These are phyloP conservation scores for Lasioglossum morio DNA, from an alignment of 2,888 invertebrate genomes.

Conservation along the genomic window DNA sequence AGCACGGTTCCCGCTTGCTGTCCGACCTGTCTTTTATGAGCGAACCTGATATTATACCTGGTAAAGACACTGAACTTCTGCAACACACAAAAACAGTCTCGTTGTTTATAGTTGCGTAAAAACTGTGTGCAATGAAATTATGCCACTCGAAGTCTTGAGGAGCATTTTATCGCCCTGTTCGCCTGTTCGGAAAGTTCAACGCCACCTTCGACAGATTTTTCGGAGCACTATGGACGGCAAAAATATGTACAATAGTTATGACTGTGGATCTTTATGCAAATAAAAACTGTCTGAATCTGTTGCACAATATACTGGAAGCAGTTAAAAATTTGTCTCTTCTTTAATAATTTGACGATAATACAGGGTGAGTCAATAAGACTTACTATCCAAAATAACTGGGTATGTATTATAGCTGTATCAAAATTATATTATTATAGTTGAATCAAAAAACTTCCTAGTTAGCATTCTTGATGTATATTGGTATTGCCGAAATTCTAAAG, in stretches of 20 bases:
- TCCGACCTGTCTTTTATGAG: not conserved
- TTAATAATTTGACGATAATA: not conserved
- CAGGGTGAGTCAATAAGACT: not conserved
- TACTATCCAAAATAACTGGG: not conserved
- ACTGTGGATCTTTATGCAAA: not conserved
- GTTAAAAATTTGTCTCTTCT: not conserved
- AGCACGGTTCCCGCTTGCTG: not conserved
- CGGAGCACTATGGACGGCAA: not conserved
- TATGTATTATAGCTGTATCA: not conserved
- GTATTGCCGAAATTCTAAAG: not conserved
- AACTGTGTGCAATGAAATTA: not conserved
- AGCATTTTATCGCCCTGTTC: not conserved
- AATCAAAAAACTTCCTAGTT: not conserved
- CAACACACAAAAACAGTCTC: conserved; percentile 2
- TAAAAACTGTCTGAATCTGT: not conserved
- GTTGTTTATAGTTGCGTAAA: not conserved
- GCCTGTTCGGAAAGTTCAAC: not conserved
- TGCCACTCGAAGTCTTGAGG: no score
- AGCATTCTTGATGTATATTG: not conserved
- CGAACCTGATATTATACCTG: not conserved
- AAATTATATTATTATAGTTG: not conserved
- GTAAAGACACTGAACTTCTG: not conserved
- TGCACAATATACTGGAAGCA: not conserved
- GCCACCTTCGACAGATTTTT: not conserved
- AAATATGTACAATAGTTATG: not conserved